Percentiles rank a stretch among this genome's conserved stretches.
Evolutionary conservation across 1,140 invertebrate species (phyloP).

Genomic region (Chironomus striatipennis): DNA sequence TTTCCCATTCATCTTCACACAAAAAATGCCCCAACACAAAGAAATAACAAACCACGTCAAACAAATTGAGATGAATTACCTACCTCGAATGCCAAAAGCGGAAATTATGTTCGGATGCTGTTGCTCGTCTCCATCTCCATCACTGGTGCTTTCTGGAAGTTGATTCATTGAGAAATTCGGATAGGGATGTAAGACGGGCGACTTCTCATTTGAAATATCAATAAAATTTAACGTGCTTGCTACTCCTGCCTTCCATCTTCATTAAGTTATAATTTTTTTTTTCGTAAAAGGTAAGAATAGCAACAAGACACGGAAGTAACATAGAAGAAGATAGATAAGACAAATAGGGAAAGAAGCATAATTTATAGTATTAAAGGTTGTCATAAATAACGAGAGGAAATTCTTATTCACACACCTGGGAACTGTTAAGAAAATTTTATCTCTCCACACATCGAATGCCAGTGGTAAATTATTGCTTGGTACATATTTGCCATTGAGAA

Average conservation of each 20-base stretch:
- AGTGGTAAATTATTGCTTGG: conserved; percentile 62
- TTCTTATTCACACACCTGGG: conserved; percentile 45
- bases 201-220: conserved; percentile 28
- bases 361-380: neutral
- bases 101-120: conserved; percentile 40
- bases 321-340: neutral
- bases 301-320: too few relatives aligned
- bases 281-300: too few relatives aligned
- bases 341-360: conserved; percentile 11
- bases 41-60: neutral
- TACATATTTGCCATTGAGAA: conserved; percentile 52
- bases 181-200: conserved; percentile 39
- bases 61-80: conserved; percentile 26
- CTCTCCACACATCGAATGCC: conserved; percentile 60
- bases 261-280: too few relatives aligned
- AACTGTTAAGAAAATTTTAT: conserved; percentile 68
- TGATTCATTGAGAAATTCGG: conserved; percentile 37
- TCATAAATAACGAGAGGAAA: neutral
- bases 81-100: conserved; percentile 44
- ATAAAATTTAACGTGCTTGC: conserved; percentile 41
- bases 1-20: too few relatives aligned
- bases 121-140: conserved; percentile 33
- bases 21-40: too few relatives aligned
- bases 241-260: conserved; percentile 42
- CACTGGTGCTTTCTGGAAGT: conserved; percentile 31